Evolutionary conservation across 2,888 invertebrate genomes (phyloP), one percentile per base, ranked within the genome.

Genomic region (Lymantria dispar): DNA sequence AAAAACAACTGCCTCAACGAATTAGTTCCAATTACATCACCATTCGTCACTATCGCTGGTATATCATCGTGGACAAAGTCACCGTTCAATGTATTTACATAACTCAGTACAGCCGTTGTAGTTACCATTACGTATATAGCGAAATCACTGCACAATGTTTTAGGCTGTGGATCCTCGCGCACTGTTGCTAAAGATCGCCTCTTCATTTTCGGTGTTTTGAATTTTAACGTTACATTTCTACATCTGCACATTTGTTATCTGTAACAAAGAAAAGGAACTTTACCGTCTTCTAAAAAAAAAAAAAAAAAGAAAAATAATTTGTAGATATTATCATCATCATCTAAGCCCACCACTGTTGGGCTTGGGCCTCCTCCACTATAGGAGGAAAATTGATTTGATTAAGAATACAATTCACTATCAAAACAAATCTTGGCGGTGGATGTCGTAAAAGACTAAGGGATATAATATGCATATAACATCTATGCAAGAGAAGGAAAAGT

Each of bases 11-110:
- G 93, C 63, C 86, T 86, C 71, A 96, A 70, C 5, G 94, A 90
- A 51, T 93, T 94, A 31, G 92, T 84, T 0, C 95, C 96, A 9
- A 93, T 88, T 55, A 97, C 97, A 82, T 97, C 97, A 71, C 93
- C 94, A 80, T 97, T 97, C 53, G 94, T 93, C 71, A 95, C 94
- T 50, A 97, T 94, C 33, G 97, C 97, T 52, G 96, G 96, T 60
- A 97, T 94, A 78, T 97, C 97, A 77, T 97, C 97, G 83, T 97
- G 97, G 46, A 97, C 96, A 72, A 97, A 97, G 74, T 97, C 96
- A 42, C 96, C 96, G 57, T 92, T 92, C 60, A 96, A 86, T 45
- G 95, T 95, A 85, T 96, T 96, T 56, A 94, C 81, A 80, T 96
- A 96, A 77, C 95, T 95, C 0, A 94, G 92, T 42, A 95, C 88